phyloP scores from a whole-genome alignment of 2,797 vertebrate genomes.

The Dermochelys coriacea region DNA sequence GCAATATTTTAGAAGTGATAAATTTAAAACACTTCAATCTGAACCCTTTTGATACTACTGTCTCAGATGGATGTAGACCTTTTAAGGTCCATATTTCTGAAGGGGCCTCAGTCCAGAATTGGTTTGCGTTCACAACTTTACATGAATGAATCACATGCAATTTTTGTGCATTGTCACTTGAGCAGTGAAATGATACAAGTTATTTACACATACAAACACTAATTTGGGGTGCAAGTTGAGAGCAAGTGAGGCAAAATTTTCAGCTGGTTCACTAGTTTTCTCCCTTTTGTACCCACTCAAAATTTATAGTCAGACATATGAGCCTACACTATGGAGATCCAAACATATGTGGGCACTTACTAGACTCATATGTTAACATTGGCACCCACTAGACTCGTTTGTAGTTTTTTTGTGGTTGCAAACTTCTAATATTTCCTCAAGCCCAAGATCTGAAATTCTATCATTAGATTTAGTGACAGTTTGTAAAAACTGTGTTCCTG shows the following conservation, averaged over 20 bases:
- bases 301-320: background rate
- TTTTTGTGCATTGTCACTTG: too few species aligned
- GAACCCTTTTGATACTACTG: rapidly evolving
- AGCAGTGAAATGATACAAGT: too few species aligned
- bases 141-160: too few species aligned
- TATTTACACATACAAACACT: too few species aligned
- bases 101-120: background rate
- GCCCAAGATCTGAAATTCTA: background rate
- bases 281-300: rapidly evolving
- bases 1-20: too few species aligned
- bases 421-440: background rate
- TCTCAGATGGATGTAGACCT: background rate
- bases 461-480: background rate
- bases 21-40: background rate
- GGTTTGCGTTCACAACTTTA: background rate
- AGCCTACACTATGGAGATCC: background rate
- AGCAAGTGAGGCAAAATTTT: background rate
- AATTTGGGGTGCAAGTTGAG: too few species aligned
- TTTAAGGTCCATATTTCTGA: background rate
- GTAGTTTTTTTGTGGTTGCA: background rate
- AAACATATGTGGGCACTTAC: background rate
- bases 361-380: too few species aligned
- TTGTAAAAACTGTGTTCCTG: background rate
- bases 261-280: background rate
- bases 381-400: background rate